Evolutionary conservation across 2,113 vertebrate genomes (phyloP).

Genomic region (Sorex araneus): DNA sequence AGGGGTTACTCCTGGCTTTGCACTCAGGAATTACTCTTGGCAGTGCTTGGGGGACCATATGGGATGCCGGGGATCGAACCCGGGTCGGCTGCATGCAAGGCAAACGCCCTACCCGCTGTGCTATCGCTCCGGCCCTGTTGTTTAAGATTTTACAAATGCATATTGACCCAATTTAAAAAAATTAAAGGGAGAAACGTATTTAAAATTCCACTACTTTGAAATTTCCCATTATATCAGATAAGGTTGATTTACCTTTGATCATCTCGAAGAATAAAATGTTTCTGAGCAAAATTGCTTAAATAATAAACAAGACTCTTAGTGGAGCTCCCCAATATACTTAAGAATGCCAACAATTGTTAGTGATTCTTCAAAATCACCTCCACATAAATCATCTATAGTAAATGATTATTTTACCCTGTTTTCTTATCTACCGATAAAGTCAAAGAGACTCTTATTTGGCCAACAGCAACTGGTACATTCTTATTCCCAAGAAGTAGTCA

Average conservation of each 20-base stretch:
- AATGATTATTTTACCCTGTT: background rate
- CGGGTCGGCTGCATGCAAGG: too few species aligned
- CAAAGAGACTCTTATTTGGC: conserved; percentile 63
- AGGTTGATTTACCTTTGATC: conserved; percentile 64
- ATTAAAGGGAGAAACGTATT: background rate
- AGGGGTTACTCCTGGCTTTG: too few species aligned
- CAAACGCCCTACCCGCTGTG: too few species aligned
- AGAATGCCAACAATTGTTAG: conserved; percentile 18
- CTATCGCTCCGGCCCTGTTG: too few species aligned
- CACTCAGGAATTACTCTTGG: too few species aligned
- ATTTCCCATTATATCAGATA: conserved; percentile 24
- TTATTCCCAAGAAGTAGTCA: conserved; percentile 46
- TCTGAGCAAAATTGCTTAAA: conserved; percentile 70
- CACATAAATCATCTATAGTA: background rate
- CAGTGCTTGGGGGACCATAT: too few species aligned
- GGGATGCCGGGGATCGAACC: too few species aligned
- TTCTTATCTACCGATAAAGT: conserved; percentile 68
- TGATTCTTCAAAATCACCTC: conserved; percentile 60
- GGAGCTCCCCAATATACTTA: background rate
- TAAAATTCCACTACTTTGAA: conserved; percentile 50
- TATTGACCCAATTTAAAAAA: conserved; percentile 28
- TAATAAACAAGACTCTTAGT: conserved; percentile 62
- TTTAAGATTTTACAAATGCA: background rate
- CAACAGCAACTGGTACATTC: background rate
- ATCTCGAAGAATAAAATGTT: conserved; percentile 53